Evolutionary conservation across 2,113 vertebrate genomes (phyloP), one percentile per base, ranked within the genome.

Genomic region (Rhinoptilus africanus): DNA sequence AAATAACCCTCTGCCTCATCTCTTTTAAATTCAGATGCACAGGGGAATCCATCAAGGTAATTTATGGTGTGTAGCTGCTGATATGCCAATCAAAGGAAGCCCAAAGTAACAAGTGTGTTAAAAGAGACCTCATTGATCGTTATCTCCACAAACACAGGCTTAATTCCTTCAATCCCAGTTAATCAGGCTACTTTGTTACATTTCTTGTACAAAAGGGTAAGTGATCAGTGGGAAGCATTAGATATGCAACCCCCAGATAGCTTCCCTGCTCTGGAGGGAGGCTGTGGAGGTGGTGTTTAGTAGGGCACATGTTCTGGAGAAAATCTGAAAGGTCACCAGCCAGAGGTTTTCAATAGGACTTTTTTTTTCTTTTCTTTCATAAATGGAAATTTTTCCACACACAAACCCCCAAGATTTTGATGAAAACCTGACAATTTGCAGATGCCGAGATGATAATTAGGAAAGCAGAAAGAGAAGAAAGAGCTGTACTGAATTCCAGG

Each of bases 31-130:
- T 95, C 93, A 92, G 87, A 50, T 76, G 89, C 92, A 74, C 76
- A n/a, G n/a, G 78, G 78, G 91, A 96, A 95, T 96, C 94, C 77
- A 96, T 92, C 93, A 94, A 68, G 84, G 83, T 97, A 80, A 92
- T 97, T 94, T 81, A 92, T 87, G 83, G 92, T 74, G 64, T 92
- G 87, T 79, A 96, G 64, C 66, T 93, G 85, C 93, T 85, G 91
- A 89, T 81, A 89, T 8, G 91, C 82, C 94, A 96, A 63, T 97
- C 96, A 96, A 95, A 97, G 80, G 50, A 51, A 97, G 96, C 88
- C 75, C 83, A 83, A 75, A 92, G 79, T 85, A 96, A 90, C 77
- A 92, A 94, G 89, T 83, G 67, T 71, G 64, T 88, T 93, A 88
- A 86, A 74, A 91, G 80, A 85, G 74, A 91, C 83, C 95, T 96